phyloP scores from a whole-genome alignment of 2,113 vertebrate species.

The Ramphastos sulfuratus region DNA sequence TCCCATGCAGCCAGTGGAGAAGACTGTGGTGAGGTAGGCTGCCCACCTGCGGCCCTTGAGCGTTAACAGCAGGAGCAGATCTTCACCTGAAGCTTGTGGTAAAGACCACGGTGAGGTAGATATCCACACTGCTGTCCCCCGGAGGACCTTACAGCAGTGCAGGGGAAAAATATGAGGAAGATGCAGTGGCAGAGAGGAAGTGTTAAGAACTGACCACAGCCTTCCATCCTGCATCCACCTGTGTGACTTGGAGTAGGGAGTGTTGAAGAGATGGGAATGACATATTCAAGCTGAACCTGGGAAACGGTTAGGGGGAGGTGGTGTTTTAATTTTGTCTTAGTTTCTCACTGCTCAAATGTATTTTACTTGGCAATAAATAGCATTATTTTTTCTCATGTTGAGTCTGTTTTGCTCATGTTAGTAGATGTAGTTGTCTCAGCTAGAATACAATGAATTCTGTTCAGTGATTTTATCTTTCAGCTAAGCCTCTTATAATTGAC shows the following conservation, averaged over 20 bases:
- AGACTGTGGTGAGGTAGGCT: too few relatives aligned
- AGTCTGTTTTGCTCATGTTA: neutral
- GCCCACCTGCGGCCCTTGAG: too few relatives aligned
- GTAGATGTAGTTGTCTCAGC: too few relatives aligned
- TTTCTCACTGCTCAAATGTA: neutral
- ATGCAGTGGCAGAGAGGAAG: neutral
- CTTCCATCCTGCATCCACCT: neutral
- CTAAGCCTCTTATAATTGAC: too few relatives aligned
- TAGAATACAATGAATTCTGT: too few relatives aligned
- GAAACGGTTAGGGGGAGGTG: neutral
- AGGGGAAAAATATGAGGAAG: neutral
- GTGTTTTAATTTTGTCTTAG: neutral
- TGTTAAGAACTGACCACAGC: neutral
- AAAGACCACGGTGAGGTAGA: too few relatives aligned
- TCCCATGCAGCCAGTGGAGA: too few relatives aligned
- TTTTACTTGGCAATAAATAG: neutral
- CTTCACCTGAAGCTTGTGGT: too few relatives aligned
- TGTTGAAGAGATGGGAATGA: neutral
- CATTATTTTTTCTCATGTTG: neutral
- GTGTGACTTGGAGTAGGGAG: fast-evolving
- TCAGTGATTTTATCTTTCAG: too few relatives aligned
- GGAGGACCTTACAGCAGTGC: neutral
- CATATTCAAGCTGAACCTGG: neutral
- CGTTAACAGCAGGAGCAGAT: neutral
- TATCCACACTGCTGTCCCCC: neutral